A percentile compares a stretch with the other conserved stretches of the same genome.
phyloP scores from a whole-genome alignment of 2,797 vertebrate species.

The Synaphobranchus kaupii region DNA sequence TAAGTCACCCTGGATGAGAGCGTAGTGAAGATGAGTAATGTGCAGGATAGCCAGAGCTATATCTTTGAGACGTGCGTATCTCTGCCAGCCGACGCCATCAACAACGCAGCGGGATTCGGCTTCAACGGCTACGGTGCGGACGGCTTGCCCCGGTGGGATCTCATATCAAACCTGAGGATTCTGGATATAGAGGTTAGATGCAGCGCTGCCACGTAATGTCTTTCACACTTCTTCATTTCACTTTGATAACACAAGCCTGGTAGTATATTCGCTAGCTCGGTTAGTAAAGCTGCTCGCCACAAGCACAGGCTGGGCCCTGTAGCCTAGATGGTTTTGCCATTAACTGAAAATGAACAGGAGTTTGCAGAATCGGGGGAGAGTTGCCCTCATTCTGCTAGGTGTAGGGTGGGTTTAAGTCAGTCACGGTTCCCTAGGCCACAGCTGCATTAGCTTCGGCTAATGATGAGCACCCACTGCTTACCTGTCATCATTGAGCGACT shows the following conservation, averaged over 20 bases:
- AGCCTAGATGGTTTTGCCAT: not conserved
- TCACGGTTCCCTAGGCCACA: not conserved
- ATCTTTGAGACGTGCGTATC: conserved; percentile 8
- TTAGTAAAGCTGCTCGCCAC: not conserved
- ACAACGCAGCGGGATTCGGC: conserved; percentile 92
- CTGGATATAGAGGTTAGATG: conserved; percentile 86
- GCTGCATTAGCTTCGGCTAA: not conserved
- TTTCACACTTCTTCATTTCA: not conserved
- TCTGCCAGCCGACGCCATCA: conserved; percentile 88
- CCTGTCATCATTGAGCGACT: not conserved
- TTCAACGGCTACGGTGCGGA: conserved; percentile 86
- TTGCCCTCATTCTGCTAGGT: not conserved
- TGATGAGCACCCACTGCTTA: not conserved
- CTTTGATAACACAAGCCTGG: not conserved
- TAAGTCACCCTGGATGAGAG: not conserved
- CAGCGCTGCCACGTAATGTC: not conserved
- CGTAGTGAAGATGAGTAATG: not conserved
- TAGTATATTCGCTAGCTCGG: not conserved
- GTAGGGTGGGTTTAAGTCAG: not conserved
- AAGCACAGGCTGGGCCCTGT: not conserved
- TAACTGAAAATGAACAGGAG: not conserved
- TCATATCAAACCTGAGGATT: conserved; percentile 90
- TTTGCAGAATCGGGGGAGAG: not conserved
- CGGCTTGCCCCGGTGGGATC: conserved; percentile 83
- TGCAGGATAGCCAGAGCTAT: not conserved